phyloP scores from a whole-genome alignment of 1,140 invertebrate genomes.

The Pectinophora gossypiella region DNA sequence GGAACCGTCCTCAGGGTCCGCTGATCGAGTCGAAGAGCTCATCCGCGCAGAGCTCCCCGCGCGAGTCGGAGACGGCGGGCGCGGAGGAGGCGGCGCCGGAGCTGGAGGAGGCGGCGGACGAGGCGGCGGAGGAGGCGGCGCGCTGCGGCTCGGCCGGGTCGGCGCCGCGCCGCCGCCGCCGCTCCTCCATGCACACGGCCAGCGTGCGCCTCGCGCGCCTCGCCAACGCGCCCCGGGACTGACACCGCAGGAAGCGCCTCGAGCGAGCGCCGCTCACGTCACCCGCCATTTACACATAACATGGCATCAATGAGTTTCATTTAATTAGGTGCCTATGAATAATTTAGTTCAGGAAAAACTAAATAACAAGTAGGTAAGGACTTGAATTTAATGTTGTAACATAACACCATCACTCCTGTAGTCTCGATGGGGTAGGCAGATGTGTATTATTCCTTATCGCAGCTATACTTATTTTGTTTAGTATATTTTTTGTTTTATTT shows the following conservation, averaged over 20 bases:
- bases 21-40: background rate
- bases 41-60: background rate
- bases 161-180: constrained; percentile 27
- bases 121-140: constrained; percentile 14
- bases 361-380: too few relatives aligned
- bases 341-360: too few relatives aligned
- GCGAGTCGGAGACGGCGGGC: background rate
- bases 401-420: too few relatives aligned
- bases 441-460: too few relatives aligned
- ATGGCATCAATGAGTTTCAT: too few relatives aligned
- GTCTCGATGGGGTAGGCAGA: too few relatives aligned
- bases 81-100: constrained; percentile 1
- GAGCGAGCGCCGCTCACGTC: too few relatives aligned
- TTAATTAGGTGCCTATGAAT: too few relatives aligned
- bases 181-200: constrained; percentile 56
- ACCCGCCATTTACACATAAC: too few relatives aligned
- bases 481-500: too few relatives aligned
- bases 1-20: background rate
- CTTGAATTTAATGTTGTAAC: too few relatives aligned
- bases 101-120: constrained; percentile 9
- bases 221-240: constrained; percentile 9
- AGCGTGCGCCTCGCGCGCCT: constrained; percentile 47
- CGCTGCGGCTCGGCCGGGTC: background rate
- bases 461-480: too few relatives aligned
- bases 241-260: background rate